Base-by-base conservation (phyloP, 2,888 invertebrate genomes). In the Drosophila kambysellisi region DNA sequence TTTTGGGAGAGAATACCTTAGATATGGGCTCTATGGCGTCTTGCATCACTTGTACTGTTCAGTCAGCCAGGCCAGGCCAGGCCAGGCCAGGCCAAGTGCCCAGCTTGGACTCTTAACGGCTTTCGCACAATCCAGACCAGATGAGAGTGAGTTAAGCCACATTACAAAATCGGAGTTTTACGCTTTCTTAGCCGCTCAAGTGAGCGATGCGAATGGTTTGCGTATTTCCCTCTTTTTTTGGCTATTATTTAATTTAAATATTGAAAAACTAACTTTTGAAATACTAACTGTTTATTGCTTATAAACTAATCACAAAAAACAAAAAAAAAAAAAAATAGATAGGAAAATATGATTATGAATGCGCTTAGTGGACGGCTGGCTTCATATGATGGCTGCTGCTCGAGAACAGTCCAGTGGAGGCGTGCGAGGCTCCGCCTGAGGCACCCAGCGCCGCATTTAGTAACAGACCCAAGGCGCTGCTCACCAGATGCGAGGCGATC, bases 371-470 rank as follows among this genome's bases (percentile, higher is more conserved):
- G 7, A 52, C 43, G 30, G 67, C 56, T 17, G 87, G 51, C 62
- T 81, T 79, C 58, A 53, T 67, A 37, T 88, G 82, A 57, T 84
- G 86, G 59, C 81, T 83, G 60, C 74, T 76, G 77, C 76, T 69
- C 12, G 76, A 64, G 32, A 76, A 69, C 0, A 79, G 29, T 8
- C 89, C 76, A 6, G 89, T 74, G 4, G 92, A 91, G 2, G 93
- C 93, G 41, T 91, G 88, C 0, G 92, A 93, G 7, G 92, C 90
- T 1, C 93, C 93, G 4, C 91, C 91, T 0, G 92, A 91, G n/a
- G 93, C 92, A 0, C 93, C 93, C 29, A 92, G 33, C 0, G 91
- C 88, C 15, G 93, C 91, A 71, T 92, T 93, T 4, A 93, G 69
- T 35, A 93, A 53, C 15, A 93, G 54, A 30, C 91, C 92, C 12